Evolutionary conservation across 2,888 invertebrate genomes (phyloP), one percentile per base, ranked within the genome.

Genomic region (Therioaphis trifolii): DNA sequence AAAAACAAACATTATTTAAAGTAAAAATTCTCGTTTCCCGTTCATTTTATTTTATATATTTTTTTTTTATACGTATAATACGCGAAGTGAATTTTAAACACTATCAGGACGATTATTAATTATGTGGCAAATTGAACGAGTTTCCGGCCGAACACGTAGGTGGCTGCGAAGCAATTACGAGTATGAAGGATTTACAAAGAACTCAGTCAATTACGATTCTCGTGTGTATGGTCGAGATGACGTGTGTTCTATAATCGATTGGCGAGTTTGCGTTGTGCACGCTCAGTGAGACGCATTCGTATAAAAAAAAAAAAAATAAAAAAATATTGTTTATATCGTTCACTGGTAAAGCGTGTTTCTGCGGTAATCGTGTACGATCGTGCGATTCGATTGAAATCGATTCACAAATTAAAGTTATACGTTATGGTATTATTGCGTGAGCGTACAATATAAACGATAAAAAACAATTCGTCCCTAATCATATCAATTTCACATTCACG

Each of bases 71-170:
- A 21, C 12, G 7, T 21, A 55, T 14, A 40, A 58, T 76, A 76
- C 63, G 63, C 29, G 27, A 11, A 24, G 29, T 77, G 77, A 77
- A 77, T 77, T 77, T 77, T 66, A 66, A 77, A 77, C 21, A 35
- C 77, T 46, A 27, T 29, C 3, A 35, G 7, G 63, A 29, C 55
- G 29, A 43, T 58, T 74, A 76, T 63, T 76, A 46, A 76, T 76
- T 63, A 76, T n/a, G 76, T 63, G 76, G 78, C 66, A 52, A 68
- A 78, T 78, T 52, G 68, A 52, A 78, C 68, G 78, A 52, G 66
- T 78, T 75, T 78, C 68, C 68, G 66, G 12, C 61, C 46, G 46
- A n/a, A 46, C 29, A 21, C 61, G 76, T 46, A 76, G 43, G 75
- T 63, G 61, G 76, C 27, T 63, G 46, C 27, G 43, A 76, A 76